These are phyloP conservation scores for Idaea biselata DNA, from an alignment of 2,888 invertebrate species.

Conservation along the genomic window DNA sequence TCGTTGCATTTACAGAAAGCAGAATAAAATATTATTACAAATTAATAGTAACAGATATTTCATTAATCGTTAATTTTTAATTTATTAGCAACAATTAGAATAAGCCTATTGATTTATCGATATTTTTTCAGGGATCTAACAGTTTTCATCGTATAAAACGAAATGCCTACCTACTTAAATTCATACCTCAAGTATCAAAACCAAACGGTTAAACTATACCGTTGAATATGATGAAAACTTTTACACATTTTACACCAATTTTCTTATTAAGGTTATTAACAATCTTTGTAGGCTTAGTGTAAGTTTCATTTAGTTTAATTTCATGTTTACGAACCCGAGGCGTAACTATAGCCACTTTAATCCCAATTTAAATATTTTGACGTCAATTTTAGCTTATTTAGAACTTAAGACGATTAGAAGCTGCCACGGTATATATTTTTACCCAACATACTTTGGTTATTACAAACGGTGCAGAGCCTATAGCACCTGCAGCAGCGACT, in stretches of 20 bases:
- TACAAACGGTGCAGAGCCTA: too few species aligned
- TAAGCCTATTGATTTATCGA: not conserved
- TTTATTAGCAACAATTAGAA: not conserved
- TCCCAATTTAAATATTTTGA: too few species aligned
- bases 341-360: too few species aligned
- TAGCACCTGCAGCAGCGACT: too few species aligned
- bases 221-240: not conserved
- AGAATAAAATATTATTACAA: not conserved
- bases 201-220: not conserved
- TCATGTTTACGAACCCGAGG: not conserved
- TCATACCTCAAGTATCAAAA: not conserved
- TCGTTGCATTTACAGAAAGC: constrained; percentile 1
- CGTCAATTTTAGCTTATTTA: too few species aligned
- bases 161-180: not conserved
- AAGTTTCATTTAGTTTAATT: not conserved
- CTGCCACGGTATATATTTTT: too few species aligned
- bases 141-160: not conserved
- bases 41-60: not conserved
- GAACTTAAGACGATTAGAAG: too few species aligned
- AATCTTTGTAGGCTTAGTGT: not conserved
- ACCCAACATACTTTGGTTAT: too few species aligned
- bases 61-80: not conserved
- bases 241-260: not conserved
- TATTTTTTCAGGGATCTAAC: not conserved
- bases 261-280: not conserved